These are phyloP conservation scores for Aurelia sp. DNA, from an alignment of 30 jellyfish, hydroid and myxozoan genomes.

Conservation along the genomic window DNA sequence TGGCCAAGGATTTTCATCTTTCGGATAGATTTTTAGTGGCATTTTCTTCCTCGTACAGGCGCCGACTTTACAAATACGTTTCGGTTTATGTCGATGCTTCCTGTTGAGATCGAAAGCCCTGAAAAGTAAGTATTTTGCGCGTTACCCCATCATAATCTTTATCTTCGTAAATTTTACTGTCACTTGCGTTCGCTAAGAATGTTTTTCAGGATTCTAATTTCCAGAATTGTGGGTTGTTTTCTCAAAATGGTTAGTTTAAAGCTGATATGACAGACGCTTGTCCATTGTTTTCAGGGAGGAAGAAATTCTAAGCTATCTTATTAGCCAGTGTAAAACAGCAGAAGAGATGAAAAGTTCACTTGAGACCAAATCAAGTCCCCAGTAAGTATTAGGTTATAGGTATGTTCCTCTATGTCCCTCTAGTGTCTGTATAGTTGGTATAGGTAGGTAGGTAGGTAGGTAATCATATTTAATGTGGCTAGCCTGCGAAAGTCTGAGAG, in stretches of 20 bases:
- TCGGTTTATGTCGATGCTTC: constrained; percentile 60
- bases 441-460: no score
- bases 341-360: constrained; percentile 58
- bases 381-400: constrained; percentile 14
- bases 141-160: no score
- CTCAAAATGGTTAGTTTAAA: background rate
- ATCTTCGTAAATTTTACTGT: no score
- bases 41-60: constrained; percentile 9
- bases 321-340: constrained; percentile 64
- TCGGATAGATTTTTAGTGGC: background rate
- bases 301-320: constrained; percentile 23
- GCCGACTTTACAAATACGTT: constrained; percentile 95
- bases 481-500: no score
- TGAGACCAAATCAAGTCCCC: constrained; percentile 43
- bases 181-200: no score
- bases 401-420: no score
- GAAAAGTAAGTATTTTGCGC: constrained; percentile 43
- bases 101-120: constrained; percentile 17
- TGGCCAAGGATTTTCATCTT: background rate
- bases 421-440: no score
- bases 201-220: background rate
- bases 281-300: constrained; percentile 34
- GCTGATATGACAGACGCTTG: background rate
- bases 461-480: no score
- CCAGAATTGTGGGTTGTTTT: background rate